phyloP scores from a whole-genome alignment of 2,113 vertebrate genomes.

The Oncorhynchus masou region DNA sequence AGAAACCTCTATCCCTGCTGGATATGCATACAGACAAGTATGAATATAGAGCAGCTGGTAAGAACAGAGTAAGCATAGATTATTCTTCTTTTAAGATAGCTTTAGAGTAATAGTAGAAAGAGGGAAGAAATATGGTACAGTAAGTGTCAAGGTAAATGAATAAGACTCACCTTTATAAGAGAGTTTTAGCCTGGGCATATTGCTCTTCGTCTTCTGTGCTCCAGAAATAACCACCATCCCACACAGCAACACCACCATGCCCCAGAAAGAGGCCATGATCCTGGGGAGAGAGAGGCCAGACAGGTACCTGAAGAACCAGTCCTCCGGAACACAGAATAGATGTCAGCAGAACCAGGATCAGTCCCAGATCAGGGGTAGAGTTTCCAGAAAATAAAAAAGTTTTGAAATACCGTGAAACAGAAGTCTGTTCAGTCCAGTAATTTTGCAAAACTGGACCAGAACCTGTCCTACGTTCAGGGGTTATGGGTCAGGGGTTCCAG shows the following conservation, averaged over 20 bases:
- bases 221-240: conserved; percentile 75
- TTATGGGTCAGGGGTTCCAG: conserved; percentile 58
- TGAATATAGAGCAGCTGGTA: too few species aligned
- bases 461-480: conserved; percentile 54
- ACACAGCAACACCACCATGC: conserved; percentile 81
- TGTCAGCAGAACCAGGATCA: neutral
- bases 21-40: too few species aligned
- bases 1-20: too few species aligned
- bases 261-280: conserved; percentile 85
- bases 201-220: conserved; percentile 84
- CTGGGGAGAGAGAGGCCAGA: conserved; percentile 41
- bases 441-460: conserved; percentile 35
- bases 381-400: conserved; percentile 50
- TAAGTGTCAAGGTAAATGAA: conserved; percentile 15
- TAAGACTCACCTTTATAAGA: conserved; percentile 90
- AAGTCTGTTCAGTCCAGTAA: neutral
- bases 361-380: conserved; percentile 23
- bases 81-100: too few species aligned
- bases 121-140: neutral
- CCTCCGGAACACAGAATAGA: neutral
- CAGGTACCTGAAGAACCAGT: conserved; percentile 37
- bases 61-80: too few species aligned
- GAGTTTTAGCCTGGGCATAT: conserved; percentile 90
- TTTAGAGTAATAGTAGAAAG: too few species aligned
- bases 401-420: conserved; percentile 18